These are phyloP conservation scores for Porphyrio hochstetteri DNA, from an alignment of 2,113 vertebrate species.

Conservation along the genomic window DNA sequence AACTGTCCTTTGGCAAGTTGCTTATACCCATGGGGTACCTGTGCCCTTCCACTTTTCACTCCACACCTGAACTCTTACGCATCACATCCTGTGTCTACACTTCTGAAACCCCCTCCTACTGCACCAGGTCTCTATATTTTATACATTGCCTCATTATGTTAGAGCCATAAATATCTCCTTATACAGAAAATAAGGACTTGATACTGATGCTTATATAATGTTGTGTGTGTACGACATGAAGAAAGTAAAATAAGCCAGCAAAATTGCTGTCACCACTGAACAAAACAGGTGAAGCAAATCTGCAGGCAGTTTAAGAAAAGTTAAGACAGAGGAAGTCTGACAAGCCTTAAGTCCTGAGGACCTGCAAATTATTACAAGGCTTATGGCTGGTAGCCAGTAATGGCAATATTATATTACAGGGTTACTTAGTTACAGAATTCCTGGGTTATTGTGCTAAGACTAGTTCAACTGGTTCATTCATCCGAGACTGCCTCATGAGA, in stretches of 20 bases:
- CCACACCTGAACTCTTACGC: not conserved
- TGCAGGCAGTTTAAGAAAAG: not conserved
- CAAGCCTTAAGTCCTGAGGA: not conserved
- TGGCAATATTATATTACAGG: not conserved
- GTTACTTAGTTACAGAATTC: not conserved
- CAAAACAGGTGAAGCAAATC: not conserved
- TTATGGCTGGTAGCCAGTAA: not conserved
- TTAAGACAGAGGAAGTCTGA: not conserved
- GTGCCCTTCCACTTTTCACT: not conserved
- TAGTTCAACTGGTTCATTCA: not conserved
- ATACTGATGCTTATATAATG: not conserved
- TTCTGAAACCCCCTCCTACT: not conserved
- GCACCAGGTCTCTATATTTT: not conserved
- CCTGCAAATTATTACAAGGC: not conserved
- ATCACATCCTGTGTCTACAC: not conserved
- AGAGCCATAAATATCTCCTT: not conserved
- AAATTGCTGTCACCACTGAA: not conserved
- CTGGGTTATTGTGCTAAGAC: not conserved
- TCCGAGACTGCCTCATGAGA: too few species aligned
- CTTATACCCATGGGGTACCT: not conserved
- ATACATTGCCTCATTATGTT: not conserved
- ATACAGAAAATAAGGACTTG: not conserved
- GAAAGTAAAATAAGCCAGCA: not conserved
- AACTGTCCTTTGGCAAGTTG: not conserved
- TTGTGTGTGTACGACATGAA: not conserved